Base-by-base conservation (phyloP, 2,888 invertebrate genomes). In the Seladonia tumulorum region DNA sequence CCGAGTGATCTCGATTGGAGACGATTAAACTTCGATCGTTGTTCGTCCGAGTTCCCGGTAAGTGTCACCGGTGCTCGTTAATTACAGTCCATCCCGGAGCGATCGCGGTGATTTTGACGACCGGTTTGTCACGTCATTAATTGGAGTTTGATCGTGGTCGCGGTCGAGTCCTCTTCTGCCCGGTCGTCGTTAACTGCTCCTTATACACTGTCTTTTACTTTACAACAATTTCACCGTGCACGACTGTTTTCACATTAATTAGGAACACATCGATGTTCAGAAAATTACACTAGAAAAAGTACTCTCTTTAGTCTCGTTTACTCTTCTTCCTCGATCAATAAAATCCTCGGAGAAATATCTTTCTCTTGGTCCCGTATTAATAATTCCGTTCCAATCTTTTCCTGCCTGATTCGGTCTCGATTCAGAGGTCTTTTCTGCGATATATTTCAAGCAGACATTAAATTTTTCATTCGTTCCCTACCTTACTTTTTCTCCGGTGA, bases 91-190 rank as follows among this genome's bases (percentile, higher is more conserved):
- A 53, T 25, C 16, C 16, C 35, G 45, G n/a, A 68, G 57, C 39
- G 49, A 73, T 35, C 25, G 47, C 53, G 10, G 60, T 18, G 75
- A 81, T 84, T 85, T 84, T 25, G 80, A 81, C 73, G 80, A 76
- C 42, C 47, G 73, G 85, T 73, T 63, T 57, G 79, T 60, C 79
- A 79, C 80, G 75, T 72, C 72, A 76, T 80, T 85, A 85, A 83
- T 83, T 83, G 80, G 35, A 79, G 45, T 49, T 39, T 63, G 72
- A 57, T 29, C 35, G 42, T 25, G 60, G 84, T 70, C 75, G 53
- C 53, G 53, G 35, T 79, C n/a, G 57, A 74, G 57, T 3, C 47
- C 47, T 22, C 42, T 42, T 39, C 22, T 42, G 5, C 2, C 12
- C 22, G 14, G 39, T 70, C 66, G 22, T 66, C 70, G 70, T n/a